These are phyloP conservation scores for Bathynomus jamesi DNA, from an alignment of 1,140 invertebrate species.

Conservation along the genomic window DNA sequence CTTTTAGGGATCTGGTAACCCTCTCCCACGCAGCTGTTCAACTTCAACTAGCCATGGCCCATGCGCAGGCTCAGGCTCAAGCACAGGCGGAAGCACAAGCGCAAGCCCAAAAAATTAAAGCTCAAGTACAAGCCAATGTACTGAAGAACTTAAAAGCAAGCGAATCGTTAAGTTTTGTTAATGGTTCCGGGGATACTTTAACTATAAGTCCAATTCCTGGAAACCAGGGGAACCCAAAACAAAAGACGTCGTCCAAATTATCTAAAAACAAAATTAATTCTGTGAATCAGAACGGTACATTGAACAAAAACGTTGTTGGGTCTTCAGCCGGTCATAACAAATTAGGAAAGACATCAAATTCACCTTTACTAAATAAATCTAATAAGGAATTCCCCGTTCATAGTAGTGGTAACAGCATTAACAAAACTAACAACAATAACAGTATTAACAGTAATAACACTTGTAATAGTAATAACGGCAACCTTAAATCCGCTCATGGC, in stretches of 20 bases:
- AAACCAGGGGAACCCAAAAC: background rate
- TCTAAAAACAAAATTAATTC: slow-evolving; percentile 9
- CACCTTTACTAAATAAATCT: background rate
- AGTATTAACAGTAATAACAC: slow-evolving; percentile 2
- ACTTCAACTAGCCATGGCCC: slow-evolving; percentile 30
- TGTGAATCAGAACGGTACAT: background rate
- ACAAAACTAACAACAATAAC: background rate
- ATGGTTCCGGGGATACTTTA: slow-evolving; percentile 33
- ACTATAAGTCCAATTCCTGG: slow-evolving; percentile 31
- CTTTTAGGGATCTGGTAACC: slow-evolving; percentile 33
- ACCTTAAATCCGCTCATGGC: background rate
- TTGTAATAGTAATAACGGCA: background rate
- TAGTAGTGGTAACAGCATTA: background rate
- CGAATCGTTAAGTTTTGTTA: slow-evolving; percentile 31
- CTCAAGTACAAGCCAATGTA: slow-evolving; percentile 11
- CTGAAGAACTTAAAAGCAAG: slow-evolving; percentile 24
- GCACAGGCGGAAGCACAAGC: slow-evolving; percentile 28
- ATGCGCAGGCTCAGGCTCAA: slow-evolving; percentile 33
- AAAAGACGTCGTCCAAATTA: slow-evolving; percentile 7
- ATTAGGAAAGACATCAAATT: background rate
- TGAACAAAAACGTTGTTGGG: background rate
- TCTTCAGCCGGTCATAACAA: background rate
- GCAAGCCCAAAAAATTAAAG: slow-evolving; percentile 17
- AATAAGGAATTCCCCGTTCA: background rate
- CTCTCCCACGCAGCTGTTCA: slow-evolving; percentile 34